Conservation (phyloP, 2,113 vertebrate genomes). For the Passer domesticus region DNA sequence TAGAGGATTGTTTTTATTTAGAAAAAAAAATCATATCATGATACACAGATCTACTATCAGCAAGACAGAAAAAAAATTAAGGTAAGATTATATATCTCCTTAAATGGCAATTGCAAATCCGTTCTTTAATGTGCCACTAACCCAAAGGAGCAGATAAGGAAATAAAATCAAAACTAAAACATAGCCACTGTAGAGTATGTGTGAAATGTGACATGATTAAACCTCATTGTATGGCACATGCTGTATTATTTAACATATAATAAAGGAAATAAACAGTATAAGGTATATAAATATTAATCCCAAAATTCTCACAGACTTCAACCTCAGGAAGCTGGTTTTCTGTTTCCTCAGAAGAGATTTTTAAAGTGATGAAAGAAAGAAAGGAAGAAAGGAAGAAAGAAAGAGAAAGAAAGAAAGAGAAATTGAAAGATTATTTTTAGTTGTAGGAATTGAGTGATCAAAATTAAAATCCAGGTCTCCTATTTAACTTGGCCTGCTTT, state of each 20-base stretch:
- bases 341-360: not conserved
- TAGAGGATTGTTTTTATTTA: conserved; percentile 37
- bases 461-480: not conserved
- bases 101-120: conserved; percentile 4
- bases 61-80: conserved; percentile 35
- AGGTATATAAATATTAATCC: conserved; percentile 34
- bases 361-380: not conserved
- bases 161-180: not conserved
- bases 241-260: conserved; percentile 53
- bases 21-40: conserved; percentile 34
- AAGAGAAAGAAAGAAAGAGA: fast-evolving
- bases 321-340: not conserved
- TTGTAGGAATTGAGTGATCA: not conserved
- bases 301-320: not conserved
- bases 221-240: not conserved
- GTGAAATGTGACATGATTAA: conserved; percentile 51
- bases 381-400: too few relatives aligned
- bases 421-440: not conserved
- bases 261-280: conserved; percentile 42
- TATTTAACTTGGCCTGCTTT: not conserved
- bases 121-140: not conserved
- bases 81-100: not conserved
- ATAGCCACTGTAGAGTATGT: not conserved
- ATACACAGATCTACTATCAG: not conserved
- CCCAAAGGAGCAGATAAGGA: not conserved